Conservation (phyloP, 2,797 vertebrate species). For the Esox masquinongy region DNA sequence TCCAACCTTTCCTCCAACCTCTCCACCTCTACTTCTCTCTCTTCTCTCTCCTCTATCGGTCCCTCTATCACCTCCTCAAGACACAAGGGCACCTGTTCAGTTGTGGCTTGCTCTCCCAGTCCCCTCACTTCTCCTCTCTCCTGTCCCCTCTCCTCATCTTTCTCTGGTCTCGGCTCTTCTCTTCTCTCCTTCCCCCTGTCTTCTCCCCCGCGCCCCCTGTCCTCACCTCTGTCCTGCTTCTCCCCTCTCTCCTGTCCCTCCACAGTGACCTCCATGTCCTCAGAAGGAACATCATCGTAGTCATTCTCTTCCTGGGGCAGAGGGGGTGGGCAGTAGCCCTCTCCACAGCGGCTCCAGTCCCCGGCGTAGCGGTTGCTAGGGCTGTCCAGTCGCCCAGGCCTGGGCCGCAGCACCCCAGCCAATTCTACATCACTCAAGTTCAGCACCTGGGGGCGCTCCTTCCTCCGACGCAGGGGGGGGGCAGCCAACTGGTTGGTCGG, state of each 20-base stretch:
- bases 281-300: slow-evolving; percentile 86
- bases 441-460: slow-evolving; percentile 88
- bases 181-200: not conserved
- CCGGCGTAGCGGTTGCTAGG: slow-evolving; percentile 97
- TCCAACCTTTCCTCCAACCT: slow-evolving; percentile 38
- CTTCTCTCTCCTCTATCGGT: slow-evolving; percentile 6
- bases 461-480: slow-evolving; percentile 81
- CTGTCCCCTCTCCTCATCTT: slow-evolving; percentile 36
- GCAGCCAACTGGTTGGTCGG: slow-evolving; percentile 30
- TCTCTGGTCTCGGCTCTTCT: not conserved
- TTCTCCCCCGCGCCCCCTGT: slow-evolving; percentile 9
- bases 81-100: slow-evolving; percentile 35
- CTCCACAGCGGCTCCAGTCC: slow-evolving; percentile 93
- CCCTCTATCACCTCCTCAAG: slow-evolving; percentile 9
- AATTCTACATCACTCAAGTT: slow-evolving; percentile 79
- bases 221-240: slow-evolving; percentile 30
- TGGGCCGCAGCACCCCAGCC: slow-evolving; percentile 82
- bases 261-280: slow-evolving; percentile 71
- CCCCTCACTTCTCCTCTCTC: not conserved
- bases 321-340: slow-evolving; percentile 77
- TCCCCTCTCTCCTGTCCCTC: slow-evolving; percentile 47
- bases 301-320: slow-evolving; percentile 78
- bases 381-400: slow-evolving; percentile 86
- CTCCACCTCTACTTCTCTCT: slow-evolving; percentile 32
- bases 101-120: not conserved